A percentile compares a stretch with the other conserved stretches of the same genome.
Conservation (phyloP, 2,113 vertebrate genomes). For the Rhinolophus ferrumequinum region DNA sequence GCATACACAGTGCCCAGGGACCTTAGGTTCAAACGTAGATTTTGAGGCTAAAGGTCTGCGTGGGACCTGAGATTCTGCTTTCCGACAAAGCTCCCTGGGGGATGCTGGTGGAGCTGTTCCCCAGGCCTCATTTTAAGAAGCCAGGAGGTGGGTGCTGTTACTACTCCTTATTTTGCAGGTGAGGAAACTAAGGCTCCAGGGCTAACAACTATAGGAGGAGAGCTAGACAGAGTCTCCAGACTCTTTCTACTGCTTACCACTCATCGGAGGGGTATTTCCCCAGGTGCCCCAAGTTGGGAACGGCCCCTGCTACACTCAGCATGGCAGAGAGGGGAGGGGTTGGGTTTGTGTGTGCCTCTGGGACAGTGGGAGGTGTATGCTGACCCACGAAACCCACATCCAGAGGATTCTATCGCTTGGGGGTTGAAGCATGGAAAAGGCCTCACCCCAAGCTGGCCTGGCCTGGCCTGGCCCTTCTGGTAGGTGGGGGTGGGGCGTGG, state of each 20-base stretch:
- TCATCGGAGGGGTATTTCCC: not conserved
- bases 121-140: not conserved
- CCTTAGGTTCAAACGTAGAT: not conserved
- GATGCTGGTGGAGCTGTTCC: not conserved
- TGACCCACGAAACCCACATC: not conserved
- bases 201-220: no score
- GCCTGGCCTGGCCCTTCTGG: not conserved
- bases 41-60: not conserved
- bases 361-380: not conserved
- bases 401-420: not conserved
- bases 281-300: not conserved
- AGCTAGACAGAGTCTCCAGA: no score
- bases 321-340: not conserved
- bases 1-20: not conserved
- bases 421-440: not conserved
- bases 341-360: not conserved
- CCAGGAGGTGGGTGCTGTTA: not conserved
- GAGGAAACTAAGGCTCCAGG: not conserved
- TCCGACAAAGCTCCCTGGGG: not conserved
- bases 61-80: not conserved
- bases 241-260: not conserved
- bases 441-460: no score
- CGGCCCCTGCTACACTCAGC: not conserved
- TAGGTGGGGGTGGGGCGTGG: rapidly evolving
- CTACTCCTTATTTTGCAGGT: not conserved